phyloP scores from a whole-genome alignment of 2,888 invertebrate species.

The Hemicrepidius hirtus region DNA sequence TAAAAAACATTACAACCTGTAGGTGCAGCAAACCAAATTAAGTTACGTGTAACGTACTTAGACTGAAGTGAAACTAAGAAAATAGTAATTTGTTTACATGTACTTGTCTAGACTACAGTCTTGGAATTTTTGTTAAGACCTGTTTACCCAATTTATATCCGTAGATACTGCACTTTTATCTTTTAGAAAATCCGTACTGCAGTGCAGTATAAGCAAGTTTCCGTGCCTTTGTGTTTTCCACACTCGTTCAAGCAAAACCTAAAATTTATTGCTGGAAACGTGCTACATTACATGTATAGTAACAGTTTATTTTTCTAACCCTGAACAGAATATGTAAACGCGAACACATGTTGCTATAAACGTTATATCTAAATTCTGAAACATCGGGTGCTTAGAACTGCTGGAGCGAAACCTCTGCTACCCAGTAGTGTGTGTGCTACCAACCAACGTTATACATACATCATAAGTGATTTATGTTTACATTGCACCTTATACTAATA shows the following conservation, averaged over 20 bases:
- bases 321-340: slow-evolving; percentile 13
- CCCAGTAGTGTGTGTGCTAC: too few species aligned
- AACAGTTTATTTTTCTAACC: slow-evolving; percentile 27
- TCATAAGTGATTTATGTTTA: too few species aligned
- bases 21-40: too few species aligned
- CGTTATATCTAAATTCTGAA: neutral
- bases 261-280: slow-evolving; percentile 19
- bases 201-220: slow-evolving; percentile 17
- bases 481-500: too few species aligned
- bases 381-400: slow-evolving; percentile 10
- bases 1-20: too few species aligned
- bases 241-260: slow-evolving; percentile 14
- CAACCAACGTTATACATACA: too few species aligned
- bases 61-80: neutral
- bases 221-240: neutral
- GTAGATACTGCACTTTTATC: slow-evolving; percentile 9
- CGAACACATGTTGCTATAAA: slow-evolving; percentile 21
- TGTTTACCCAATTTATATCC: slow-evolving; percentile 1
- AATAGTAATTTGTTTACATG: neutral
- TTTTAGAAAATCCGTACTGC: slow-evolving; percentile 6
- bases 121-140: neutral
- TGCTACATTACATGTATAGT: slow-evolving; percentile 15
- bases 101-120: neutral
- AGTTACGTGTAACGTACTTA: too few species aligned
- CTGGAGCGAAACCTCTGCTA: too few species aligned